Base-by-base conservation (phyloP, 2,797 vertebrate genomes). In the Lithobates sylvaticus region DNA sequence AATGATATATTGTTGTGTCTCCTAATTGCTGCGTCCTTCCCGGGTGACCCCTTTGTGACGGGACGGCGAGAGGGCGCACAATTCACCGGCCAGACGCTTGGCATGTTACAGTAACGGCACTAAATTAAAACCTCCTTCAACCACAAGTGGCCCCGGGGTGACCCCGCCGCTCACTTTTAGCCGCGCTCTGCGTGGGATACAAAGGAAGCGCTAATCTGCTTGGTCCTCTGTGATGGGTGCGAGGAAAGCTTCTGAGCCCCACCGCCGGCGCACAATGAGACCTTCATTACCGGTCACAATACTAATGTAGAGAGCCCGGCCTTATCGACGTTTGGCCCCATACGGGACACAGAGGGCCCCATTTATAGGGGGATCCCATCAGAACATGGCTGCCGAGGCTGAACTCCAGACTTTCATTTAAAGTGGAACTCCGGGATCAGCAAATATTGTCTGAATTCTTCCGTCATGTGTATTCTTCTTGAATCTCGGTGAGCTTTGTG, bases 111-210 rank as follows among this genome's bases (percentile, higher is more conserved):
- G 36, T 39, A 78, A 8, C 61, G 21, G 69, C 74, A 74, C 64
- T 81, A 69, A 75, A 86, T 76, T 76, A 61, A 85, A 80, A 58
- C 65, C 44, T 81, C 71, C 72, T 86, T 70, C 64, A 81, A 71
- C 78, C 64, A 76, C 84, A 81, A 86, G 84, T 86, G 84, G 76
- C 78, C 84, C 61, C 9, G 27, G 12, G 23, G 27, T 86, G 70
- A 86, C 71, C 44, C 78, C 73, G 61, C 78, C 23, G 58, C 42
- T 81, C 32, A 86, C 61, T 68, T 80, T 76, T 75, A 80, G 84
- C 77, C 29, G 78, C 71, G n/a, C 13, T 67, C 70, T 58, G 64
- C 47, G 44, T 34, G 61, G 84, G 72, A 81, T 29, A 81, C 78
- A 81, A 86, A 81, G 71, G 75, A 86, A 26, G 34, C 34, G 76